These are phyloP conservation scores for Sisor rabdophorus DNA, from an alignment of 2,113 vertebrate species.

Conservation along the genomic window DNA sequence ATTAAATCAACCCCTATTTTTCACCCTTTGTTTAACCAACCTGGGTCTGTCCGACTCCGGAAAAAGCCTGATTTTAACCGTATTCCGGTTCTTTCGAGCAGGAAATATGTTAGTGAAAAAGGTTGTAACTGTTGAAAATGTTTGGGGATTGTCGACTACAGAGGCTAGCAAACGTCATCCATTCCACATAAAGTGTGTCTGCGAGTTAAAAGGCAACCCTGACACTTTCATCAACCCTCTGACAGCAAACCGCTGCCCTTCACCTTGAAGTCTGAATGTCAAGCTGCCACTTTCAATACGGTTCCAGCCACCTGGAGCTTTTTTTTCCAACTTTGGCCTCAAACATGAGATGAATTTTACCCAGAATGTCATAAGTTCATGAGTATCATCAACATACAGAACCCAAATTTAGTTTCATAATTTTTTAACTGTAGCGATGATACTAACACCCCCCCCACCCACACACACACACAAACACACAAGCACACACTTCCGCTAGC, in stretches of 20 bases:
- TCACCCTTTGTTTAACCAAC: too few relatives aligned
- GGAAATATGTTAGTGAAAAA: not conserved
- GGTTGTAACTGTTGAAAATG: not conserved
- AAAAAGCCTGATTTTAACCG: not conserved
- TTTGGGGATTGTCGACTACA: constrained; percentile 6
- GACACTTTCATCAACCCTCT: constrained; percentile 33
- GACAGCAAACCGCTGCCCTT: constrained; percentile 32
- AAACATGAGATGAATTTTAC: not conserved
- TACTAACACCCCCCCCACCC: too few relatives aligned
- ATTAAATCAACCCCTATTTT: too few relatives aligned
- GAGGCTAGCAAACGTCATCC: constrained; percentile 24
- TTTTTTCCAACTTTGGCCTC: not conserved
- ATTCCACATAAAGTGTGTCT: constrained; percentile 41
- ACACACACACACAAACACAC: too few relatives aligned
- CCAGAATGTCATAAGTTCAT: not conserved
- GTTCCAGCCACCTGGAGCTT: not conserved
- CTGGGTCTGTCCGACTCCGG: too few relatives aligned
- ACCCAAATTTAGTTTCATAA: too few relatives aligned
- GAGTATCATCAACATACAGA: too few relatives aligned
- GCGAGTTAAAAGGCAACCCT: constrained; percentile 42
- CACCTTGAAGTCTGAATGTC: constrained; percentile 46
- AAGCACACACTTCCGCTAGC: too few relatives aligned
- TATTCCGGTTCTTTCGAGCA: not conserved
- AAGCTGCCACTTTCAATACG: not conserved
- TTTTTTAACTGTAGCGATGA: too few relatives aligned